phyloP scores from a whole-genome alignment of 1,140 invertebrate species.

The Brachionus manjavacas region DNA sequence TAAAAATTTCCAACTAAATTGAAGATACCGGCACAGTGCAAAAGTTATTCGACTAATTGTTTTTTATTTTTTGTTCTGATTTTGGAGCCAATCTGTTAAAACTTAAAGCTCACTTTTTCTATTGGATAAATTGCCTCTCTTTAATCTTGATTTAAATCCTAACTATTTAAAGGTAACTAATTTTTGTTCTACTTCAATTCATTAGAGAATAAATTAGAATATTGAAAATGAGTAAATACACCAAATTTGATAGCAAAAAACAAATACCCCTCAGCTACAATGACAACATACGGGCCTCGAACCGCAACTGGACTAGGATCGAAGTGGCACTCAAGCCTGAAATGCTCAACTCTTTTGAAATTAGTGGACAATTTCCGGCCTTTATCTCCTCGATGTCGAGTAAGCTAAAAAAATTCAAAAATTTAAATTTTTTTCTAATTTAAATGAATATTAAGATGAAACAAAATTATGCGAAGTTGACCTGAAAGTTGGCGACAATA shows the following conservation, averaged over 20 bases:
- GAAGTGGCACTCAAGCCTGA: background rate
- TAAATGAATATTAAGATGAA: background rate
- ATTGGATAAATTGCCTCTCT: constrained; percentile 1
- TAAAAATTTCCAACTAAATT: background rate
- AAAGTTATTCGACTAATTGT: background rate
- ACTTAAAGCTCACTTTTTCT: background rate
- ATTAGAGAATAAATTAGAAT: background rate
- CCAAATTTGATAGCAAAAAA: background rate
- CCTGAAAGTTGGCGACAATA: constrained; percentile 14
- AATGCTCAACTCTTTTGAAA: background rate
- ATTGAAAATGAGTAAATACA: constrained; percentile 14
- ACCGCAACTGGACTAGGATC: background rate
- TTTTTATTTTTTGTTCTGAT: constrained; percentile 6
- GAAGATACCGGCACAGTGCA: background rate
- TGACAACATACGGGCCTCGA: background rate
- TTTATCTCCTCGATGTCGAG: constrained; percentile 4
- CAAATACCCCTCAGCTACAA: constrained; percentile 7
- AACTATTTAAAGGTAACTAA: constrained; percentile 32
- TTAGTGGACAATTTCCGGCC: constrained; percentile 4
- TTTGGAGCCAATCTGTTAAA: constrained; percentile 31
- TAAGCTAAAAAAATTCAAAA: background rate
- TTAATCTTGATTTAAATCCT: background rate
- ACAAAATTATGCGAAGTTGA: background rate
- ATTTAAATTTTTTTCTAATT: background rate
- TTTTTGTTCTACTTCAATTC: background rate